Conservation (phyloP, 1,140 invertebrate genomes). For the Battus philenor region DNA sequence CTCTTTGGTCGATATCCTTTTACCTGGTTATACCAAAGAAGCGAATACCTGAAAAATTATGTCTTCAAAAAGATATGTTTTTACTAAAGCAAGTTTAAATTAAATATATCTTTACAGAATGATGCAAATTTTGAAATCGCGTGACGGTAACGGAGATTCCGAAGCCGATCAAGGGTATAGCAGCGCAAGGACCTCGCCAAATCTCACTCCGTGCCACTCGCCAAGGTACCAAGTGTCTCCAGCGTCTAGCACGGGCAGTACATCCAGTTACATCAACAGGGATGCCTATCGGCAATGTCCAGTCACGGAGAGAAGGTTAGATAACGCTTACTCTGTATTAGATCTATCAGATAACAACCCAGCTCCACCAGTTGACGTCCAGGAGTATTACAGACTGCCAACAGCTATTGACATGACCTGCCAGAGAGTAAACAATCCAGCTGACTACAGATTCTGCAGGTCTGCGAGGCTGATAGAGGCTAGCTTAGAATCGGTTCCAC, state of each 20-base stretch:
- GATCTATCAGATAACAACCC: slow-evolving; percentile 37
- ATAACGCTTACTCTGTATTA: slow-evolving; percentile 35
- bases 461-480: slow-evolving; percentile 49
- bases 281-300: slow-evolving; percentile 40
- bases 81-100: no score
- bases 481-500: slow-evolving; percentile 41
- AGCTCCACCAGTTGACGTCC: slow-evolving; percentile 18
- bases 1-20: slow-evolving; percentile 46
- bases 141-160: slow-evolving; percentile 36
- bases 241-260: slow-evolving; percentile 40
- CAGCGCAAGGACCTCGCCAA: slow-evolving; percentile 56
- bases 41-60: slow-evolving; percentile 43
- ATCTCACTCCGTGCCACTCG: slow-evolving; percentile 48
- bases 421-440: slow-evolving; percentile 40
- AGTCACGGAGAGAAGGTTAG: slow-evolving; percentile 23
- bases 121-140: slow-evolving; percentile 60
- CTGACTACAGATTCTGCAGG: slow-evolving; percentile 48
- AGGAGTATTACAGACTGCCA: slow-evolving; percentile 37
- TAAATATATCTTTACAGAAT: no score
- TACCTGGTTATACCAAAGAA: slow-evolving; percentile 55
- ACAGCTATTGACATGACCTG: slow-evolving; percentile 33
- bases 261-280: slow-evolving; percentile 30
- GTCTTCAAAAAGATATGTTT: no score
- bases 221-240: slow-evolving; percentile 42
- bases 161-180: slow-evolving; percentile 59